A percentile compares a stretch with the other conserved stretches of the same genome.
Conservation (phyloP, 2,888 invertebrate species). For the Atrina japonica region DNA sequence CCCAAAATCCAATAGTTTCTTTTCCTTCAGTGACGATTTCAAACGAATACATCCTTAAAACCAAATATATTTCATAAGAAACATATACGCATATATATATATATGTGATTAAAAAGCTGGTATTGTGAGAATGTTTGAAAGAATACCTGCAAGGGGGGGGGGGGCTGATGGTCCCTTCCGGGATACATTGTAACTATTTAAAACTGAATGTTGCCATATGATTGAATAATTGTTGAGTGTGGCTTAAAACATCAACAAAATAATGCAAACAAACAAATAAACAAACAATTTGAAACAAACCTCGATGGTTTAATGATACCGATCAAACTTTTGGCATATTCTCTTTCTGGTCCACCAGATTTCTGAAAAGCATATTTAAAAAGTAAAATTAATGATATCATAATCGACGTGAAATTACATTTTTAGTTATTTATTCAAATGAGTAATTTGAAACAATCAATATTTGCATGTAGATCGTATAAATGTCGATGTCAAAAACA, state of each 20-base stretch:
- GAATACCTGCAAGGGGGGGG: too few relatives aligned
- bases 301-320: constrained; percentile 62
- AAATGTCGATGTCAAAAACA: background rate
- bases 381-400: background rate
- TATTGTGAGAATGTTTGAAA: too few relatives aligned
- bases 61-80: too few relatives aligned
- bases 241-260: too few relatives aligned
- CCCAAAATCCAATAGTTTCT: constrained; percentile 58
- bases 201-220: too few relatives aligned
- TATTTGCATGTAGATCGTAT: too few relatives aligned
- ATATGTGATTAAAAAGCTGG: too few relatives aligned
- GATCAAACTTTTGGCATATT: constrained; percentile 67
- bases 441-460: background rate
- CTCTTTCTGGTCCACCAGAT: constrained; percentile 66
- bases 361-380: constrained; percentile 45
- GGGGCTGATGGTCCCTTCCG: too few relatives aligned
- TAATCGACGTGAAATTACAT: background rate
- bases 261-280: too few relatives aligned
- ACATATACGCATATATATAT: too few relatives aligned
- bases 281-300: constrained; percentile 43
- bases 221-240: too few relatives aligned
- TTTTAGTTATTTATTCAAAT: background rate
- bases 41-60: constrained; percentile 63
- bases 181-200: too few relatives aligned
- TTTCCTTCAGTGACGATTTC: constrained; percentile 63